Percentiles rank a stretch among this genome's conserved stretches.
These are phyloP conservation scores for Oscheius sp. DNA, from an alignment of 2,888 invertebrate genomes.

Conservation along the genomic window DNA sequence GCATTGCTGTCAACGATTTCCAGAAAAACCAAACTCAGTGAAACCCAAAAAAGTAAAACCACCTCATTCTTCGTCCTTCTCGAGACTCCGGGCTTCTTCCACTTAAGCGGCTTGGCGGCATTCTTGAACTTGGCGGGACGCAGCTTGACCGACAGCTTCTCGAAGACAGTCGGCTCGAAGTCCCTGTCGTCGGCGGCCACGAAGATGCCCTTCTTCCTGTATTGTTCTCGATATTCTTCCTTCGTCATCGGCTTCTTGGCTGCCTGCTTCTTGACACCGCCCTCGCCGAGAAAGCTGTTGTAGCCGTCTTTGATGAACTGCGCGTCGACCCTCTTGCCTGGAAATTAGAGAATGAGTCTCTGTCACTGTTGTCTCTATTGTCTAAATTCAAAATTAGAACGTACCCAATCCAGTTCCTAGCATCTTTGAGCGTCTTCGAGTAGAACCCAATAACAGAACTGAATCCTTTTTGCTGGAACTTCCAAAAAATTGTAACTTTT, in stretches of 20 bases:
- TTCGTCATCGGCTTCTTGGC: conserved; percentile 40
- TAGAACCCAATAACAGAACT: not conserved
- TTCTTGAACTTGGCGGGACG: conserved; percentile 16
- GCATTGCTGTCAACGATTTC: no score
- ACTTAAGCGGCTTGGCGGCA: conserved; percentile 4
- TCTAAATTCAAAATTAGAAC: not conserved
- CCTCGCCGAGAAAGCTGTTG: conserved; percentile 41
- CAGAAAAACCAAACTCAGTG: no score
- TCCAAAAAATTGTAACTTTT: no score
- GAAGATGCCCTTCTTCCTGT: conserved; percentile 43
- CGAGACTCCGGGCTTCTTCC: conserved; percentile 14
- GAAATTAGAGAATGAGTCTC: not conserved
- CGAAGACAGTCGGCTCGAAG: conserved; percentile 45
- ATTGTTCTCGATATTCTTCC: conserved; percentile 46
- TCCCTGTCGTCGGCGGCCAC: conserved; percentile 54
- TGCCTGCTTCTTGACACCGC: not conserved
- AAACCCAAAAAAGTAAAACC: no score
- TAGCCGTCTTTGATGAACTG: conserved; percentile 48
- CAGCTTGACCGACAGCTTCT: conserved; percentile 31
- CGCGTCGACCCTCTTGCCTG: conserved; percentile 51
- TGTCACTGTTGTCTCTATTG: no score
- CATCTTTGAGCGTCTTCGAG: not conserved
- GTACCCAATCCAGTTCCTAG: conserved; percentile 7
- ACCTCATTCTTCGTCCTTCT: no score
- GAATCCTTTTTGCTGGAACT: no score